Evolutionary conservation across 2,888 invertebrate genomes (phyloP), one percentile per base, ranked within the genome.

Genomic region (Drosophila histrio): DNA sequence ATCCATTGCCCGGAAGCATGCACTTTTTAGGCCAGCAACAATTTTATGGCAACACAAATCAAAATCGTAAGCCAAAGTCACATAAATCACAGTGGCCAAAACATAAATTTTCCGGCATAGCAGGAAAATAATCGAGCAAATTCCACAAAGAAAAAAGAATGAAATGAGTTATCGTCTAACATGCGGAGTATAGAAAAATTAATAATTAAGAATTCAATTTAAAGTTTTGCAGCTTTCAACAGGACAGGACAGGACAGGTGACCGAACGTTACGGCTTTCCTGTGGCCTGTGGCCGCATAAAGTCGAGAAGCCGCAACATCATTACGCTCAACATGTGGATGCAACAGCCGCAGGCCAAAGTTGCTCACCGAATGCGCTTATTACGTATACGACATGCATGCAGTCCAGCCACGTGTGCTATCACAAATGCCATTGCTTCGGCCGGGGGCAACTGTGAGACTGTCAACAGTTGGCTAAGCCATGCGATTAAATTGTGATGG

Each of bases 1-100:
- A 79, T 67, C 77, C 63, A 52, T 36, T 53, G 36, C 54, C 54
- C 43, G 13, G 49, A 8, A 34, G 32, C 54, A 30, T 34, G 28
- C 47, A 36, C 17, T 17, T 30, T 24, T 15, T n/a, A 7, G 19
- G 61, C 67, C 30, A 39, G 50, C 44, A 50, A 22, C 6, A 17
- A 62, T 72, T 72, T 65, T 52, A 72, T 72, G 53, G 28, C 57
- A 36, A 54, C 64, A 83, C 70, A 79, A 79, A 83, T 79, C 79
- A 83, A 77, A 79, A 65, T 77, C 54, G 64, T 50, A 43, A 19
- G 22, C 47, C 30, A 21, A 56, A 36, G 24, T 36, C 59, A 30
- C 73, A 80, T 77, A 79, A 83, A 83, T 79, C 71, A 70, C n/a
- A 34, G 22, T 13, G 34, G 28, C 21, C 47, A 19, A 26, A 34